These are phyloP conservation scores for Agriotes lineatus DNA, from an alignment of 2,888 invertebrate genomes.

Conservation along the genomic window DNA sequence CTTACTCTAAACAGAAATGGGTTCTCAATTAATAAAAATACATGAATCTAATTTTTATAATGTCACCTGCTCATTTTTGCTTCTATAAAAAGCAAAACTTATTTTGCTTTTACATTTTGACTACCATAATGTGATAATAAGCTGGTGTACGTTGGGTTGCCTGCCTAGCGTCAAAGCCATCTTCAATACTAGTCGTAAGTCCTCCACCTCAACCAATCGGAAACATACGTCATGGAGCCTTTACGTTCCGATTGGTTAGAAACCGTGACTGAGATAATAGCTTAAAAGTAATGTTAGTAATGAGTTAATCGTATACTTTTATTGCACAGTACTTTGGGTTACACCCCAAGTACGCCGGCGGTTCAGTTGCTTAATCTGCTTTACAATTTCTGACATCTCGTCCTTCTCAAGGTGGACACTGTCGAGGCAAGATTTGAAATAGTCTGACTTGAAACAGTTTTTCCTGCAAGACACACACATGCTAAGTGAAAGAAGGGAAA, in stretches of 20 bases:
- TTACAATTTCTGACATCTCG: slow-evolving; percentile 84
- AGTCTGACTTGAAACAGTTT: slow-evolving; percentile 84
- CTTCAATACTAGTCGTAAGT: neutral
- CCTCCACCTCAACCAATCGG: neutral
- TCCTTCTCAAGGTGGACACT: slow-evolving; percentile 80
- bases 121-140: no score
- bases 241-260: neutral
- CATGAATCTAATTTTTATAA: no score
- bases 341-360: slow-evolving; percentile 64
- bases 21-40: no score
- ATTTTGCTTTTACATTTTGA: no score
- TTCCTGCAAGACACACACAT: slow-evolving; percentile 49
- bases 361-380: slow-evolving; percentile 89
- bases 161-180: neutral
- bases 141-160: no score
- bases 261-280: neutral
- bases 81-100: no score
- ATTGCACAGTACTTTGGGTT: no score
- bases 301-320: neutral
- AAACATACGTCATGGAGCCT: neutral
- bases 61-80: no score
- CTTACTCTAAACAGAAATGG: no score
- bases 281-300: slow-evolving; percentile 23
- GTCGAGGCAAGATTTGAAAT: slow-evolving; percentile 92
- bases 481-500: slow-evolving; percentile 14